Base-by-base conservation (phyloP, 2,797 vertebrate species). In the Hafferia zeledoni region DNA sequence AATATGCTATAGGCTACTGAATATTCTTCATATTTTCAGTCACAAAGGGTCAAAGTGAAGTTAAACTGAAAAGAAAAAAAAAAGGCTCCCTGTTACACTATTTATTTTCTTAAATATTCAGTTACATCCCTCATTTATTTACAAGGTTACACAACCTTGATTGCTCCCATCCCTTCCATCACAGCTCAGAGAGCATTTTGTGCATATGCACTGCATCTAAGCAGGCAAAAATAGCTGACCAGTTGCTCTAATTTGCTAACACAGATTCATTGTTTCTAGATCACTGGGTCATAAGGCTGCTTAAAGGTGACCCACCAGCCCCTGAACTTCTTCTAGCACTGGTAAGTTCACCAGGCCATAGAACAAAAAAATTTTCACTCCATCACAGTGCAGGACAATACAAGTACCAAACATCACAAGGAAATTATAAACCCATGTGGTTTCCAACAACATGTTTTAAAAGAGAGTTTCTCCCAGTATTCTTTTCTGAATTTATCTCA, bases 231-330 rank as follows among this genome's bases (percentile, higher is more conserved):
- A 93, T 79, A 96, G 76, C 76, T 64, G 72, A 88, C 41, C 41
- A 76, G 41, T 83, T 87, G 89, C 85, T 89, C 91, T 86, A 69
- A 94, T 94, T 96, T 67, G 44, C 27, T 83, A 86, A 67, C 60
- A 89, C 6, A 2, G 35, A 91, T 89, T 91, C 5, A 3, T 31
- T n/a, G 8, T 25, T 96, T 94, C 94, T 83, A 88, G 93, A 91
- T 74, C 94, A 94, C 55, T 87, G 30, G 94, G 76, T 87, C 76
- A 81, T 59, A 81, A 78, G 41, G 55, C 59, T 75, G 69, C 72
- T 79, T 81, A 95, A 61, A 95, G 69, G 95, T 89, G 89, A 94
- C 79, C 82, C 72, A 95, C 18, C 82, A 93, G 71, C 31, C 43
- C 60, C 78, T 76, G 43, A 79, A 59, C 22, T 72, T 91, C 83